Base-by-base conservation (phyloP, 23 tunicate genomes). In the Trididemnum nubilum region DNA sequence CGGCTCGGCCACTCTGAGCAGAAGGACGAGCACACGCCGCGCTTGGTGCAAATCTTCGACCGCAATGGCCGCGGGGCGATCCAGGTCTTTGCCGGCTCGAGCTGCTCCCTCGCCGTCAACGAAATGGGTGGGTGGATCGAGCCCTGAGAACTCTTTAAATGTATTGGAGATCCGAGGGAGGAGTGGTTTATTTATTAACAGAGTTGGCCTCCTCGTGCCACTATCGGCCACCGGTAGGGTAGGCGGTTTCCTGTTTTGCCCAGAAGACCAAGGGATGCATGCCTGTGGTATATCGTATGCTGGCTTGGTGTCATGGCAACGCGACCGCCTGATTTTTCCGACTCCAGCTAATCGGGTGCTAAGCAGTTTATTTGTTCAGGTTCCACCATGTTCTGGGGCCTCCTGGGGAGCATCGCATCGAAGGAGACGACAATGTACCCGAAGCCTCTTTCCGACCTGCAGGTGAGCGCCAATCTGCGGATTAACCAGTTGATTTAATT, bases 401-500 rank as follows among this genome's bases (percentile, higher is more conserved):
- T 92, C 25, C 89, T 74, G 40, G 97, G 97, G 18, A 83, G 83
- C 51, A 79, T 83, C 61, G 83, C 89, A 75, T 82, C 81, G 59
- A 59, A 83, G 0, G 97, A 92, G 18, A 78, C 92, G 19, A 92
- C 97, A n/a, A 92, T 92, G 97, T 92, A 92, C 57, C 97, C 97
- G 1, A 92, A 92, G 52, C 92, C 91, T 0, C 70, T 92, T 7
- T 36, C 92, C 29, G 97, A 92, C 61, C 58, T 92, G 32, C 89
- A 88, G 76, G 97, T 91, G n/a, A 61, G 78, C 28, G 54, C 54
- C 15, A 15, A 44, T 44, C 54, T 9, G 9, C 15, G 54, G 54
- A 15, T 44, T 44, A 44, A 44, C 15, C 54, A 44, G 15, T 44
- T n/a, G n/a, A n/a, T 24, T 63, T 49, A 49, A 9, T 49, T 49